Evolutionary conservation across 2,113 vertebrate genomes (phyloP).

Genomic region (Noturus placidus): DNA sequence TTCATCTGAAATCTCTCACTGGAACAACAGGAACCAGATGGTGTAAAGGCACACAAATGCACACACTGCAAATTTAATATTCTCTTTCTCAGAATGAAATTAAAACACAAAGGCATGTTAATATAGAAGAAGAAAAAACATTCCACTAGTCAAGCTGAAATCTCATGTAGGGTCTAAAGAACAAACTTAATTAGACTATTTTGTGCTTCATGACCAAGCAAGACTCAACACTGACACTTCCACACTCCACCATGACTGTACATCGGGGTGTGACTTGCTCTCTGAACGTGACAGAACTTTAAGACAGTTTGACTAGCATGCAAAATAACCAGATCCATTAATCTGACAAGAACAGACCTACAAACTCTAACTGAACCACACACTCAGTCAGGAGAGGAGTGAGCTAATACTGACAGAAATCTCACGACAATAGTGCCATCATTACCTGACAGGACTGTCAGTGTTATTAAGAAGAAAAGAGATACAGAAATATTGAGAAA

Average conservation of each 20-base stretch:
- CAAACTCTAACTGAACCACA: not conserved
- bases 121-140: not conserved
- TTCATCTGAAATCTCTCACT: constrained; percentile 62
- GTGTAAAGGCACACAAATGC: not conserved
- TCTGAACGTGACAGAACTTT: not conserved
- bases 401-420: not conserved
- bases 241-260: not conserved
- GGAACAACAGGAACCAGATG: constrained; percentile 33
- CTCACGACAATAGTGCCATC: not conserved
- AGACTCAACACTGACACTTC: not conserved
- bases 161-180: not conserved
- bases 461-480: not conserved
- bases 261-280: not conserved
- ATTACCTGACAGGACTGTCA: not conserved
- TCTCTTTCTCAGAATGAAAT: not conserved
- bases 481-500: not conserved
- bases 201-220: not conserved
- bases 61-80: not conserved
- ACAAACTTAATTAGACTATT: not conserved
- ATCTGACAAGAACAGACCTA: not conserved
- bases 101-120: not conserved
- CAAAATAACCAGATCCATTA: not conserved
- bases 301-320: not conserved
- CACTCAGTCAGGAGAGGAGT: not conserved
- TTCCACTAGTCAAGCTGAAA: not conserved